phyloP scores from a whole-genome alignment of 2,888 invertebrate genomes.

The Opisthograptis luteolata region DNA sequence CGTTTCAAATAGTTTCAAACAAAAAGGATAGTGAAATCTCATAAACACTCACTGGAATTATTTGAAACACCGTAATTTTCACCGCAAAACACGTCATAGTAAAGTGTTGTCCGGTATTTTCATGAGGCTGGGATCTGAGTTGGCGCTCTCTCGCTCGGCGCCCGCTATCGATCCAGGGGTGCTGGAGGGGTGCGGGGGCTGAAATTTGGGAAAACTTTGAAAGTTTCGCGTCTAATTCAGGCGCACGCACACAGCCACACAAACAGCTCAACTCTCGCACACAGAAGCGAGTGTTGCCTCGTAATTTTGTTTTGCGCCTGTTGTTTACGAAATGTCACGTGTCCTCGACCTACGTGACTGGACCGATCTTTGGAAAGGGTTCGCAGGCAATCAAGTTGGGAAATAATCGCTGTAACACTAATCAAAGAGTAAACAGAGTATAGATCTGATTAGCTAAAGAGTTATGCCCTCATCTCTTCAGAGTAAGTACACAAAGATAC shows the following conservation, averaged over 20 bases:
- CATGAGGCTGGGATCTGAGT: slow-evolving; percentile 71
- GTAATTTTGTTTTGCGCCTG: slow-evolving; percentile 78
- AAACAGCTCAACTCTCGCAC: slow-evolving; percentile 65
- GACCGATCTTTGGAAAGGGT: slow-evolving; percentile 56
- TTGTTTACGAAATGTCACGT: slow-evolving; percentile 76
- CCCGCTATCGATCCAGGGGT: slow-evolving; percentile 75
- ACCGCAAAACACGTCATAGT: slow-evolving; percentile 70
- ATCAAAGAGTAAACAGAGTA: slow-evolving; percentile 15
- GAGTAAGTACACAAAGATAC: not conserved
- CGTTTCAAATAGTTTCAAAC: slow-evolving; percentile 10
- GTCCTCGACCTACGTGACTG: slow-evolving; percentile 69
- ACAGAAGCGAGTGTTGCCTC: slow-evolving; percentile 57
- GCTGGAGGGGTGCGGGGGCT: slow-evolving; percentile 66
- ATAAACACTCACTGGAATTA: slow-evolving; percentile 53
- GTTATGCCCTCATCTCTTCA: not conserved
- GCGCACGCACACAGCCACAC: slow-evolving; percentile 79
- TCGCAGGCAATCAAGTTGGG: slow-evolving; percentile 43
- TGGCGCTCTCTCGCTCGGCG: slow-evolving; percentile 68
- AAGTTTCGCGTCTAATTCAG: slow-evolving; percentile 85
- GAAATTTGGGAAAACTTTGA: slow-evolving; percentile 85
- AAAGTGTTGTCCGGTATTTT: slow-evolving; percentile 81
- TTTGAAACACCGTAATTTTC: slow-evolving; percentile 53
- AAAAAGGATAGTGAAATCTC: slow-evolving; percentile 47
- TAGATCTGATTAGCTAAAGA: slow-evolving; percentile 15
- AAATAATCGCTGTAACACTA: slow-evolving; percentile 30